Conservation (phyloP, 1,140 invertebrate genomes). For the Paraescarpia echinospica region DNA sequence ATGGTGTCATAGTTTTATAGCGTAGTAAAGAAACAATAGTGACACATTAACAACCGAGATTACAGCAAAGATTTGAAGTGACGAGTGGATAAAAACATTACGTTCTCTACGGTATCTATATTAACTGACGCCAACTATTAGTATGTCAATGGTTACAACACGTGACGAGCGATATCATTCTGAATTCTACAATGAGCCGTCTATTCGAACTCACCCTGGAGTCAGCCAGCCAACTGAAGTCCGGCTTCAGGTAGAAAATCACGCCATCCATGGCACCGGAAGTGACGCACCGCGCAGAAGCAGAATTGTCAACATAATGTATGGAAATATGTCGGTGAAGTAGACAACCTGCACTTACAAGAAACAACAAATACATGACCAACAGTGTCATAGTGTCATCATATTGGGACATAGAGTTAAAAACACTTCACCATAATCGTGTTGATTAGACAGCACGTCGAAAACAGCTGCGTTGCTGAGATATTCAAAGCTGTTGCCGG, state of each 20-base stretch:
- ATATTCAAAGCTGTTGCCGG: background rate
- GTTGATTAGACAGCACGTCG: background rate
- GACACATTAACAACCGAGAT: no score
- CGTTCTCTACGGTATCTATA: no score
- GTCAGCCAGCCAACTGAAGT: slow-evolving; percentile 42
- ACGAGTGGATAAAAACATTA: no score
- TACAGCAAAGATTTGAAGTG: no score
- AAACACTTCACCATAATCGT: background rate
- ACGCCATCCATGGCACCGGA: slow-evolving; percentile 28
- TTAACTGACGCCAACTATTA: no score
- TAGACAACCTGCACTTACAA: slow-evolving; percentile 26
- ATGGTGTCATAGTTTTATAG: no score
- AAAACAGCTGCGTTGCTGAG: background rate
- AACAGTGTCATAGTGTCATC: background rate
- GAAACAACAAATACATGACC: background rate
- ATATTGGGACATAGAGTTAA: background rate
- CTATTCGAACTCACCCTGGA: slow-evolving; percentile 30
- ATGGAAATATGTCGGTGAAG: slow-evolving; percentile 32
- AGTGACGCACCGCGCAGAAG: slow-evolving; percentile 29
- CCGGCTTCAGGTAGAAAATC: slow-evolving; percentile 35
- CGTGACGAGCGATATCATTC: no score
- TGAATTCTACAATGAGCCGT: no score
- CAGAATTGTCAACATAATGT: slow-evolving; percentile 29
- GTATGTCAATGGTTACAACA: no score
- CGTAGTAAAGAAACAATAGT: no score